Evolutionary conservation across 2,888 invertebrate genomes (phyloP).

Genomic region (Alsophila aescularia): DNA sequence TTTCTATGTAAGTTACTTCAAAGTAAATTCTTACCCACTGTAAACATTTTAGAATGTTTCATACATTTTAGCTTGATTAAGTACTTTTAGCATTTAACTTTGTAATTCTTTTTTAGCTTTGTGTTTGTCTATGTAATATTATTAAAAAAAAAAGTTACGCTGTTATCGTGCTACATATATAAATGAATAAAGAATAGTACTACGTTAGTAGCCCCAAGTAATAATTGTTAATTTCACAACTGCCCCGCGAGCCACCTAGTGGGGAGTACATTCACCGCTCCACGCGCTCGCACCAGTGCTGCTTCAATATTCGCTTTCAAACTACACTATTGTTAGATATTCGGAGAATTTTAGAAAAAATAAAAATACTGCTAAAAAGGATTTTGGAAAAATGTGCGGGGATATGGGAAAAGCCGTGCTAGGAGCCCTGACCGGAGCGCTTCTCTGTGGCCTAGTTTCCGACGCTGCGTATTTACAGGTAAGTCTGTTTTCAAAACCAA

Average conservation of each 20-base stretch:
- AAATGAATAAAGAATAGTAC: slow-evolving; percentile 11
- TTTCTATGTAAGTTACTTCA: no score
- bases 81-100: no score
- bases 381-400: slow-evolving; percentile 67
- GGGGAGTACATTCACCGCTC: slow-evolving; percentile 30
- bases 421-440: slow-evolving; percentile 75
- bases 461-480: slow-evolving; percentile 80
- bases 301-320: slow-evolving; percentile 23
- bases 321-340: slow-evolving; percentile 9
- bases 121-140: no score
- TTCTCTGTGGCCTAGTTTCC: slow-evolving; percentile 73
- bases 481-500: slow-evolving; percentile 26
- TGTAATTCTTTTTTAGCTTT: no score
- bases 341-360: slow-evolving; percentile 9
- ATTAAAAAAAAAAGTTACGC: no score
- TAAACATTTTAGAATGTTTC: no score
- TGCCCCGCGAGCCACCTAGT: slow-evolving; percentile 17
- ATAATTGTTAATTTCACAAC: slow-evolving; percentile 26
- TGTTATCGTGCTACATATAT: background rate
- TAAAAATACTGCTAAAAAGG: background rate
- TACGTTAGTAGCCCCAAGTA: slow-evolving; percentile 26
- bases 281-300: slow-evolving; percentile 24
- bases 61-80: no score
- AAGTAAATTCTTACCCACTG: no score
- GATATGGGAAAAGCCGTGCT: slow-evolving; percentile 80